Conservation (phyloP, 2,797 vertebrate species). For the Anguilla obscura region DNA sequence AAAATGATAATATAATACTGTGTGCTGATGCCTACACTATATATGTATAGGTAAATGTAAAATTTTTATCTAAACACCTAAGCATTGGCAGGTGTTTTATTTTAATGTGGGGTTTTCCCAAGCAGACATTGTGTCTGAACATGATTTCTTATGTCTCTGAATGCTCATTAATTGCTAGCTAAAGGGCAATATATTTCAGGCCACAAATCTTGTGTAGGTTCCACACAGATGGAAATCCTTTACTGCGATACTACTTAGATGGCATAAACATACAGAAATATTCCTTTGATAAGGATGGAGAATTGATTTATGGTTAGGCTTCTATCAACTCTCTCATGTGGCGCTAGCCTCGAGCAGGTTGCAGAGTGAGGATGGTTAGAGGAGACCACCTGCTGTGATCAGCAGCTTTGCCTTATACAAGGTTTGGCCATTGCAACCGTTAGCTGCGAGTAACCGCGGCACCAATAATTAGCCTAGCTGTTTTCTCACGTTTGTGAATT, state of each 20-base stretch:
- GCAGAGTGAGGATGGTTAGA: conserved; percentile 51
- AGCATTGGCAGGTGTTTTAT: background rate
- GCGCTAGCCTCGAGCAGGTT: conserved; percentile 63
- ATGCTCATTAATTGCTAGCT: conserved; percentile 68
- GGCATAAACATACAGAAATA: conserved; percentile 69
- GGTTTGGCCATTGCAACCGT: background rate
- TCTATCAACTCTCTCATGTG: conserved; percentile 70
- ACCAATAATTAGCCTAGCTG: background rate
- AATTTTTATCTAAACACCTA: background rate
- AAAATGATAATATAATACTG: background rate
- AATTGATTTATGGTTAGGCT: conserved; percentile 73
- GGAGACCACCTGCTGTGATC: conserved; percentile 77
- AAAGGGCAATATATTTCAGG: conserved; percentile 64
- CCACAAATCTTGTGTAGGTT: conserved; percentile 70
- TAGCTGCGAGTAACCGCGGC: background rate
- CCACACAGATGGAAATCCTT: conserved; percentile 68
- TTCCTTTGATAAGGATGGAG: conserved; percentile 72
- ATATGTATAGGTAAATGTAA: background rate
- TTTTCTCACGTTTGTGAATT: background rate
- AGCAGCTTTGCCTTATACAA: conserved; percentile 37
- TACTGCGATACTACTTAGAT: conserved; percentile 69
- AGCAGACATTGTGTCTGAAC: conserved; percentile 70
- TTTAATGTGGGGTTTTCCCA: conserved; percentile 65
- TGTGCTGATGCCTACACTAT: background rate
- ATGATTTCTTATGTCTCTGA: conserved; percentile 71